Conservation (phyloP, 2,888 invertebrate species). For the Mesochorus sp. region DNA sequence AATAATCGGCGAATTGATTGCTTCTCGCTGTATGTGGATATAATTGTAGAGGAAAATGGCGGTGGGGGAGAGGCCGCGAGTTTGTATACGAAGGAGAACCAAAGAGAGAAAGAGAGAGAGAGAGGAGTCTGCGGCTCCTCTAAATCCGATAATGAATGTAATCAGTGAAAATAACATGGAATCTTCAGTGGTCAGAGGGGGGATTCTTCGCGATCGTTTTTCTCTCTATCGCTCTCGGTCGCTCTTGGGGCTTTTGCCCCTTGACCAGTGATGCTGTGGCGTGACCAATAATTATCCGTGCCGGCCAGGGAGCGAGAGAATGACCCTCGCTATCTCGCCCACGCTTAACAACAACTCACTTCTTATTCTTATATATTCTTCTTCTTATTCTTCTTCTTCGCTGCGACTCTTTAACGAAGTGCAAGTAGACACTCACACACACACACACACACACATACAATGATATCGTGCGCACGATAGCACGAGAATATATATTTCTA, state of each 20-base stretch:
- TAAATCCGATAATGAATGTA: conserved; percentile 78
- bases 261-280: conserved; percentile 54
- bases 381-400: not conserved
- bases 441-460: no score
- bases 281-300: conserved; percentile 62
- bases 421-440: not conserved
- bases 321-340: conserved; percentile 58
- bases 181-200: conserved; percentile 66
- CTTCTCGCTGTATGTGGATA: not conserved
- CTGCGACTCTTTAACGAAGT: not conserved
- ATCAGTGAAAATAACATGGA: conserved; percentile 78
- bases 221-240: conserved; percentile 26
- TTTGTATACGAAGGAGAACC: not conserved
- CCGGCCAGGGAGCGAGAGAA: conserved; percentile 50
- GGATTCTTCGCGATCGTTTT: conserved; percentile 36
- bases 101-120: not conserved
- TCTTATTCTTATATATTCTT: conserved; percentile 5
- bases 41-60: not conserved
- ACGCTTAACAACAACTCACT: conserved; percentile 54
- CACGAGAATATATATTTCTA: conserved; percentile 1
- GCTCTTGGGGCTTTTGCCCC: conserved; percentile 45
- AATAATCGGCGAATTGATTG: conserved; percentile 12
- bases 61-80: not conserved
- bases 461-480: no score
- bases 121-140: conserved; percentile 66